Percentiles rank a stretch among this genome's conserved stretches.
Evolutionary conservation across 2,797 vertebrate species (phyloP).

Genomic region (Phataginus tetradactyla): DNA sequence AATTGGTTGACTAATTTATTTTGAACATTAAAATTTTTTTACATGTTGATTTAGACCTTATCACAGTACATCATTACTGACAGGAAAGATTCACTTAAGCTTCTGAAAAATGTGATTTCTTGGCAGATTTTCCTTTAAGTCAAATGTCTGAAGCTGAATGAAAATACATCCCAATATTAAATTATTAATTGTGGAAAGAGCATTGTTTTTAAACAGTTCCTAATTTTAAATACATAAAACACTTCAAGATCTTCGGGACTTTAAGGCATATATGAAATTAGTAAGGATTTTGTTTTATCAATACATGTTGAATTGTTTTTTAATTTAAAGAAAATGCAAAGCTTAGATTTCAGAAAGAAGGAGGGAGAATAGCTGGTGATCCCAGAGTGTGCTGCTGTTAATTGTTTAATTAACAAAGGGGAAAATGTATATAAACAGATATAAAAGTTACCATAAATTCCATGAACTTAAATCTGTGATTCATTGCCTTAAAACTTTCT

Average conservation of each 20-base stretch:
- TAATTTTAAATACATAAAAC: constrained; percentile 67
- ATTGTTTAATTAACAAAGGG: constrained; percentile 85
- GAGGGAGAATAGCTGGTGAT: constrained; percentile 82
- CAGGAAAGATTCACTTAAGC: constrained; percentile 20
- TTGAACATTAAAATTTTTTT: constrained; percentile 13
- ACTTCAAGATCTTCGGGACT: constrained; percentile 78
- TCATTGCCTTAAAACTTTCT: constrained; percentile 98
- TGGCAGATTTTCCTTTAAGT: constrained; percentile 51
- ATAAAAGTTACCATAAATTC: constrained; percentile 86
- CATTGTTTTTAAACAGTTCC: constrained; percentile 36
- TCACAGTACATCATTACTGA: constrained; percentile 42
- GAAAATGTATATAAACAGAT: constrained; percentile 87
- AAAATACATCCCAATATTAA: constrained; percentile 67
- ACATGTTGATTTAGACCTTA: not conserved
- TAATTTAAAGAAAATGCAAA: constrained; percentile 75
- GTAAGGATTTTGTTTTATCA: constrained; percentile 78
- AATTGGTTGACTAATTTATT: constrained; percentile 42
- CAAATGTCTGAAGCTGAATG: constrained; percentile 55
- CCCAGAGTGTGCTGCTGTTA: constrained; percentile 86
- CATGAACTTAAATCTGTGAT: constrained; percentile 92
- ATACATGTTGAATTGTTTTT: constrained; percentile 60
- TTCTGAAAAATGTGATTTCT: constrained; percentile 56
- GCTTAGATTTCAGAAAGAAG: constrained; percentile 83
- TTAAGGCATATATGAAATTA: constrained; percentile 79
- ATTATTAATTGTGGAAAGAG: constrained; percentile 69